Base-by-base conservation (phyloP, 2,797 vertebrate species). In the Pseudocheirus occidentalis region DNA sequence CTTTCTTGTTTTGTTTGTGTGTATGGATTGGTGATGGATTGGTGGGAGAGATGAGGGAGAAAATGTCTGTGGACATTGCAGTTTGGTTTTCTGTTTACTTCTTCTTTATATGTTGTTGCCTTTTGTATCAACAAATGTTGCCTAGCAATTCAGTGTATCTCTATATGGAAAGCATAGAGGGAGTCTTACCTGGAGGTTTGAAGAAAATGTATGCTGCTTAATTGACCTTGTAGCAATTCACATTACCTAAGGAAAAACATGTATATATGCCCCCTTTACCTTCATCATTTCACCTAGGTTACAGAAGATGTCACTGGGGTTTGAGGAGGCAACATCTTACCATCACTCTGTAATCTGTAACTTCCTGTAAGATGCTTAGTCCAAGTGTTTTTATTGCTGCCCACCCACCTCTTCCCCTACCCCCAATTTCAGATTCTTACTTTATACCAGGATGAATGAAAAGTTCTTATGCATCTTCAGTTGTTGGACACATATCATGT, bases 111-210 rank as follows among this genome's bases (percentile, higher is more conserved):
- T 87, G 89, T 56, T 52, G 2, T 90, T 92, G 40, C 53, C n/a
- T 58, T 94, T 91, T 81, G n/a, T 92, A 56, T 91, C 66, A 58
- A 57, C 66, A 73, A 90, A 94, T 95, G 66, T 95, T 96, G 94
- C 94, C 92, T 94, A 94, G 53, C 91, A 55, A 46, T 95, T 53
- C 90, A 54, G 55, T 87, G 91, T 92, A 90, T 96, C 18, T 29
- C 12, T 92, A 55, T 90, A 40, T n/a, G 93, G n/a, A 40, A 92
- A 89, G 58, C 28, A 92, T 18, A 54, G 95, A 95, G 90, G 66
- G 28, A n/a, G 66, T 96, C 57, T 95, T 93, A 55, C 94, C 94
- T 93, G n/a, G 50, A 91, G 29, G 31, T 90, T 34, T 91, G 81
- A 95, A 94, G 95, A 95, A 93, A 93, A 94, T 40, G 95, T 62